These are phyloP conservation scores for Protobothrops mucrosquamatus DNA, from an alignment of 2,113 vertebrate genomes.

Conservation along the genomic window DNA sequence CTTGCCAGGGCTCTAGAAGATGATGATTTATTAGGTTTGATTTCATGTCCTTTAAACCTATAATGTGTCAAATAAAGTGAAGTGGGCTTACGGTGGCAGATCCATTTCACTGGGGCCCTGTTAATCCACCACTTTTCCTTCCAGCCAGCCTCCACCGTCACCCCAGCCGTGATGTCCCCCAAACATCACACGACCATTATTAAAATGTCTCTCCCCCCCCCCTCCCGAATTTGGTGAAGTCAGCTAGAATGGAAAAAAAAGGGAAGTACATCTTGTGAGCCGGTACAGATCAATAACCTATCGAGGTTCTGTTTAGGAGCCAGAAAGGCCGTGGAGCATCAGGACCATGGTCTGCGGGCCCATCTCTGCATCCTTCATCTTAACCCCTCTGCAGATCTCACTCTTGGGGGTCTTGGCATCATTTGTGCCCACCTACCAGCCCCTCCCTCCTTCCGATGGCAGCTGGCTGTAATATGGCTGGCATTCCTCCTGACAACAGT, in stretches of 20 bases:
- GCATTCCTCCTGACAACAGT: neutral
- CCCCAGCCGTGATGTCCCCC: neutral
- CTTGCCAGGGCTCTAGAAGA: neutral
- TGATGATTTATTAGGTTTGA: slow-evolving; percentile 1
- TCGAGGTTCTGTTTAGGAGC: neutral
- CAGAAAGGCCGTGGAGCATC: neutral
- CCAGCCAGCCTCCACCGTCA: fast-evolving
- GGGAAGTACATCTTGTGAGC: neutral
- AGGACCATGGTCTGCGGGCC: neutral
- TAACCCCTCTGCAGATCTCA: neutral
- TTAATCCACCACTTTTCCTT: neutral
- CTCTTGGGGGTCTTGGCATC: neutral
- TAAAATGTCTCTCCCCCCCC: neutral
- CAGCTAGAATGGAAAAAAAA: neutral
- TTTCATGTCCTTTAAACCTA: slow-evolving; percentile 12
- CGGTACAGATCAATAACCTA: neutral
- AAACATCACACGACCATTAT: neutral
- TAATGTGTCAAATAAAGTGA: neutral
- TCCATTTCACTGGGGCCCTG: neutral
- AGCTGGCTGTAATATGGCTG: neutral
- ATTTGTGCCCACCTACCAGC: neutral
- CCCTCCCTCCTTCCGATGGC: neutral
- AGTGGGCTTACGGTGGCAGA: neutral
- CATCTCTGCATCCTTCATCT: neutral
- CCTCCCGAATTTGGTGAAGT: neutral